Percentiles rank a stretch among this genome's conserved stretches.
Conservation (phyloP, 2,888 invertebrate genomes). For the Dicranocentrus wangi region DNA sequence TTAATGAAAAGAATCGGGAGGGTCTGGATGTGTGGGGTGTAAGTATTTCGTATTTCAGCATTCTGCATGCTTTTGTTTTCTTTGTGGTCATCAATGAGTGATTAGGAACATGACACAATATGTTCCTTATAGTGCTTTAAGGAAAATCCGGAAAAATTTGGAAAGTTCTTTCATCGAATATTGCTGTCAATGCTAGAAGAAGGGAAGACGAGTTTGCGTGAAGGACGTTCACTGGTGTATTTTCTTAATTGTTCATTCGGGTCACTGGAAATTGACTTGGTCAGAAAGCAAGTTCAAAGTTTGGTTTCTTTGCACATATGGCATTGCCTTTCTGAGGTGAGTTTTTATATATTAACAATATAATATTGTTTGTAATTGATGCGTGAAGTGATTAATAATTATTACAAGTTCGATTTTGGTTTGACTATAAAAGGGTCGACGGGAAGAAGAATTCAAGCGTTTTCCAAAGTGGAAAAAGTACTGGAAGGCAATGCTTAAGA, state of each 20-base stretch:
- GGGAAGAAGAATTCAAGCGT: slow-evolving; percentile 89
- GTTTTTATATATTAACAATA: neutral
- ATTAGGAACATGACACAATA: slow-evolving; percentile 21
- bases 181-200: slow-evolving; percentile 83
- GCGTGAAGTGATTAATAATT: too few relatives aligned
- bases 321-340: slow-evolving; percentile 88
- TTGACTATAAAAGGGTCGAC: slow-evolving; percentile 78
- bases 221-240: slow-evolving; percentile 77
- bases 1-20: slow-evolving; percentile 98
- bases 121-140: slow-evolving; percentile 81
- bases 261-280: slow-evolving; percentile 95
- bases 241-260: slow-evolving; percentile 98
- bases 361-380: neutral
- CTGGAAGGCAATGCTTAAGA: slow-evolving; percentile 91
- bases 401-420: slow-evolving; percentile 1
- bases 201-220: slow-evolving; percentile 86
- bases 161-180: slow-evolving; percentile 88
- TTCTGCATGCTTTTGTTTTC: too few relatives aligned
- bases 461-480: slow-evolving; percentile 93
- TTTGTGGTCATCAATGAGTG: too few relatives aligned
- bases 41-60: too few relatives aligned
- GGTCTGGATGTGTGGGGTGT: slow-evolving; percentile 97
- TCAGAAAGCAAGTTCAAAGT: slow-evolving; percentile 92
- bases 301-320: slow-evolving; percentile 95
- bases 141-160: slow-evolving; percentile 84